Evolutionary conservation across 2,888 invertebrate genomes (phyloP), one percentile per base, ranked within the genome.

Genomic region (Cephus runcator): DNA sequence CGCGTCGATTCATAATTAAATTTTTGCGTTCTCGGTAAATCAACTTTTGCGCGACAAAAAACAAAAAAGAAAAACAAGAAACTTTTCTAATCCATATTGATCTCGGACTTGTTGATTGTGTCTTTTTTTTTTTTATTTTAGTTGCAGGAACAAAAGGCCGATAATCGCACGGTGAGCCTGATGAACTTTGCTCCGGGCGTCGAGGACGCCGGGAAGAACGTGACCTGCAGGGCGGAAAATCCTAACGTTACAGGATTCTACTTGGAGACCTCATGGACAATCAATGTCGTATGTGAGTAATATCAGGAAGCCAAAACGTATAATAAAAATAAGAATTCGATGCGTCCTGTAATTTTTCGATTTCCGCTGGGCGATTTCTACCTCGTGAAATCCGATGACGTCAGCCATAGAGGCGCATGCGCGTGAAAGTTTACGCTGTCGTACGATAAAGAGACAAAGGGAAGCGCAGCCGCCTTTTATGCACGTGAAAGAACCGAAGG

Each of bases 151-250:
- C 96, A 96, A 90, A 94, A 95, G 82, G 94, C 95, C 68, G 96
- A 96, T 89, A 97, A 97, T 92, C 93, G 96, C 86, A 97, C 97
- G 83, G 94, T 96, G 89, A 97, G 97, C 90, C 96, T 96, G 92
- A 93, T 98, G 92, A 96, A 95, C 92, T 97, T 97, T 93, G 96
- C 96, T 88, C 97, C 97, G 79, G 96, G 96, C 79, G 95, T 96
- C 85, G 97, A 97, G 90, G 97, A 98, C 92, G 96, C 97, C 93
- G 97, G 96, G 86, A 97, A 97, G 93, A 94, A 95, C 87, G 95
- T 98, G 93, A 96, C 96, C 81, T 98, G 98, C 92, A 94, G 97
- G 88, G 96, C 97, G 12, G 97, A 97, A 93, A 98, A 98, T 94
- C 97, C 97, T 81, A 96, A 96, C 93, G 96, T 97, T 87, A 96